Evolutionary conservation across 2,888 invertebrate genomes (phyloP), one percentile per base, ranked within the genome.

Genomic region (Notodonta dromedarius): DNA sequence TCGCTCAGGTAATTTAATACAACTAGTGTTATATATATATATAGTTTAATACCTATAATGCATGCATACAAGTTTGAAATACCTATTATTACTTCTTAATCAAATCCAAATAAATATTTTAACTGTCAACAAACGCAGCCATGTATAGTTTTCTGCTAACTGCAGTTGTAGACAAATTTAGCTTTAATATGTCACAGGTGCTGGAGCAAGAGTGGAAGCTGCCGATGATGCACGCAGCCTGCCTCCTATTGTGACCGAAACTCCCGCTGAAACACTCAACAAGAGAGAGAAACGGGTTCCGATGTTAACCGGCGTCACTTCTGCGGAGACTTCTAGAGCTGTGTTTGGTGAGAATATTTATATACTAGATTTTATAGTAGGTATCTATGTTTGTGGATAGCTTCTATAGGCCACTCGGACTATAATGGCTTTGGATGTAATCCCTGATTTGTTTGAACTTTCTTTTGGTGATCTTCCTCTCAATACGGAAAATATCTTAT

Each of bases 251-350:
- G 89, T 97, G 2, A 89, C 94, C n/a, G 93, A 94, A 16, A 88
- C 94, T 53, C 96, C 97, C 0, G 89, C 95, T 4, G 90, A 95
- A 35, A 92, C 95, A 3, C 84, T 97, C 57, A 93, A 94, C 59
- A 89, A 90, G 40, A 94, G 94, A 39, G 89, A 94, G 59, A 86
- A 87, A 63, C 91, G 94, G 3, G 94, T 96, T 14, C 97, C 97
- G 0, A 83, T 97, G 66, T 88, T 97, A 12, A 96, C 96, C 0
- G 97, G 97, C 0, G 95, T 96, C 4, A 95, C 95, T 0, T 95
- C 95, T 56, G 96, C 96, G 54, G 97, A 97, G 87, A 96, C 96
- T 0, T 94, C 94, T 2, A 90, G 93, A 24, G 95, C 95, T 32
- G 93, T 96, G 12, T 90, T 91, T 71, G 95, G 96, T 92, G 12